Evolutionary conservation across 2,113 vertebrate species (phyloP).

Genomic region (Calidris pugnax): DNA sequence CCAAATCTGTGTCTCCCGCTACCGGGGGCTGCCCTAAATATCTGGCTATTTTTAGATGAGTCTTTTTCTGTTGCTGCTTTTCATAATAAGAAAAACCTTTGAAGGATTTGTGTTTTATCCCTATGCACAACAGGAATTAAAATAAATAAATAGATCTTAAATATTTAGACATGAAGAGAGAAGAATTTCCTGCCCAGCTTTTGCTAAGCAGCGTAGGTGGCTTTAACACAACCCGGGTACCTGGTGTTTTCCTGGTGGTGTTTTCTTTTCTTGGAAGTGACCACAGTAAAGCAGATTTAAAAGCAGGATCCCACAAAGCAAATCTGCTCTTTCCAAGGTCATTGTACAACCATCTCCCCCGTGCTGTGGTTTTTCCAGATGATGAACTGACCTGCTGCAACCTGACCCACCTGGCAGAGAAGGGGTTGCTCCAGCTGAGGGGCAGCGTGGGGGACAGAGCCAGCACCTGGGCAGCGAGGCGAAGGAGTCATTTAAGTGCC

Average conservation of each 20-base stretch:
- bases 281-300: background rate
- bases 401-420: background rate
- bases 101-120: conserved; percentile 62
- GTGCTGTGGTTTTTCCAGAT: background rate
- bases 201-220: conserved; percentile 3
- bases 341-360: background rate
- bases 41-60: conserved; percentile 23
- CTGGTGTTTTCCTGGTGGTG: too few relatives aligned
- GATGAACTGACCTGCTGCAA: background rate
- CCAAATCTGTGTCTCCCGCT: conserved; percentile 5
- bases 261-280: background rate
- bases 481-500: background rate
- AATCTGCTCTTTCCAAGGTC: background rate
- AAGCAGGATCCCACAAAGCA: background rate
- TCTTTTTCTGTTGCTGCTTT: conserved; percentile 38
- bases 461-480: background rate
- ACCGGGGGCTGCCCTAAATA: conserved; percentile 52
- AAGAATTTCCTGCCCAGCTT: conserved; percentile 63
- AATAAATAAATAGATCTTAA: conserved; percentile 62
- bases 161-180: conserved; percentile 43
- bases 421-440: background rate
- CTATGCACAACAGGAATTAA: conserved; percentile 58
- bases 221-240: background rate
- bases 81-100: conserved; percentile 58
- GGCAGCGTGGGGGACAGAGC: background rate